Evolutionary conservation across 1,140 invertebrate genomes (phyloP), one percentile per base, ranked within the genome.

Genomic region (Tetramorium alpestre): DNA sequence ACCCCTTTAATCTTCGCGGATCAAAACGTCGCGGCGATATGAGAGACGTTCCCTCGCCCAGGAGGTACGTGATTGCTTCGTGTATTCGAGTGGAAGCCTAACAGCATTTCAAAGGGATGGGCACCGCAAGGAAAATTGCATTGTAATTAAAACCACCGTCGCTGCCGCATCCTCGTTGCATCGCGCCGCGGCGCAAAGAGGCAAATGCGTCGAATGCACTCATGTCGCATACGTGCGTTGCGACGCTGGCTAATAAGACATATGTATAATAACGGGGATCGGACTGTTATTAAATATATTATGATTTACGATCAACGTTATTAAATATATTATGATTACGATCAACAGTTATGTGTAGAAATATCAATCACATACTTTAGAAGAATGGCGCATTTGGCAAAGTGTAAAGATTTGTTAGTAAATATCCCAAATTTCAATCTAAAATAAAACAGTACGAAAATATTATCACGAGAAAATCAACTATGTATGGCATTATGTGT

Each of bases 1-100:
- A 25, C 91, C 90, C 94, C 93, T 94, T 94, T 94, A 94, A 94
- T 94, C 94, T 95, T 94, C 91, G 90, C 89, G 93, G 94, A 94
- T 95, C 94, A 94, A 94, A 95, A 94, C 92, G 92, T 88, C 77
- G 89, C 84, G 86, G 89, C 88, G 87, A 88, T 78, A 89, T 72
- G 89, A 90, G 89, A 54, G 73, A 87, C 78, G 91, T 60, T 84
- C 87, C 86, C 82, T 87, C 86, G 87, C 72, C 84, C 70, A 90
- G 81, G 72, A 91, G 90, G 90, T 91, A 89, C 87, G 65, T 94
- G 94, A 95, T 95, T 95, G 94, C 94, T 94, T 94, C 94, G 94
- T 93, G 94, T 92, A 93, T 94, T 94, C 94, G 91, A 94, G 94
- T 94, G 93, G 93, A 94, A 93, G 89, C 88, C 93, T 95, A 94